These are phyloP conservation scores for Bactericera cockerelli DNA, from an alignment of 1,140 invertebrate genomes.

Conservation along the genomic window DNA sequence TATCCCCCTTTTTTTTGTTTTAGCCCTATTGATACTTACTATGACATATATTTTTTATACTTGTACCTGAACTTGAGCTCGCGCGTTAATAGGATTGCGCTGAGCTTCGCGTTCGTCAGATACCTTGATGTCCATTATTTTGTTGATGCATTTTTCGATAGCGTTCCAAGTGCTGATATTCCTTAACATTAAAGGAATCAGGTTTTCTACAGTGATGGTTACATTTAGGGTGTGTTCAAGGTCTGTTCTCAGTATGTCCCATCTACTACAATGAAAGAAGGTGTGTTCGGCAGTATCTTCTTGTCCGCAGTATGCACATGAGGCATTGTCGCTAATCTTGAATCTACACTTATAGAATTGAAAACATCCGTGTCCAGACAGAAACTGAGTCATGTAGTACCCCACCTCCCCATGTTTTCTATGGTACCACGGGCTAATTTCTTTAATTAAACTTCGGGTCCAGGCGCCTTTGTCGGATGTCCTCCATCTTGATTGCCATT, in stretches of 20 bases:
- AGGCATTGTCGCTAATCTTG: constrained; percentile 6
- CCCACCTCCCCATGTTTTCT: constrained; percentile 19
- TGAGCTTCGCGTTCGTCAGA: neutral
- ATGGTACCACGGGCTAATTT: constrained; percentile 13
- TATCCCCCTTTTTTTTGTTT: too few relatives aligned
- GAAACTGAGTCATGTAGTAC: constrained; percentile 22
- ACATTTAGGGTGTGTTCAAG: neutral
- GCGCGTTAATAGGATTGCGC: neutral
- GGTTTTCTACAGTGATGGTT: neutral
- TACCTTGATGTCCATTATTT: constrained; percentile 2
- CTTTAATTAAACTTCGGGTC: constrained; percentile 18
- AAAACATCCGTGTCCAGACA: constrained; percentile 28
- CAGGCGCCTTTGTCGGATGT: constrained; percentile 15
- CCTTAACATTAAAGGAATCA: neutral
- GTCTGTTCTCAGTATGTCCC: neutral
- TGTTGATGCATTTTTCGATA: neutral
- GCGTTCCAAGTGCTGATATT: neutral
- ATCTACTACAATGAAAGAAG: constrained; percentile 20
- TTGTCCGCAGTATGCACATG: constrained; percentile 20
- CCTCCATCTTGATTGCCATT: constrained; percentile 18
- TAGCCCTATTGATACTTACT: too few relatives aligned
- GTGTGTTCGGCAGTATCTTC: constrained; percentile 23
- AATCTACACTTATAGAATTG: constrained; percentile 23
- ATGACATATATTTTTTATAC: too few relatives aligned
- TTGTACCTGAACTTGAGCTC: neutral